Percentiles rank a stretch among this genome's conserved stretches.
phyloP scores from a whole-genome alignment of 2,888 invertebrate species.

The Noctua pronuba region DNA sequence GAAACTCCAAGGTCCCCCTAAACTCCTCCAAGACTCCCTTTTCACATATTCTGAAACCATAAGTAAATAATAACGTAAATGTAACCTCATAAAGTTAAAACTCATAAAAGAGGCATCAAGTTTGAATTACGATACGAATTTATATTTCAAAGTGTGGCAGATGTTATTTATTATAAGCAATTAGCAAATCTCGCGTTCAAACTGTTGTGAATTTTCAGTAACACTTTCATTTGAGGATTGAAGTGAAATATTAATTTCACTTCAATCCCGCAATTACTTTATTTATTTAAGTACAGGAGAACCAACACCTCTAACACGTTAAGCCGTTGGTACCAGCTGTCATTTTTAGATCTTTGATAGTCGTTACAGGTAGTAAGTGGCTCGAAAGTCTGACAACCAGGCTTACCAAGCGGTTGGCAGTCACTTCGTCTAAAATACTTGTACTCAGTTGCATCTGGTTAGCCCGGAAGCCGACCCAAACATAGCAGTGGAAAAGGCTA shows the following conservation, averaged over 20 bases:
- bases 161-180: constrained; percentile 61
- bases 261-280: neutral
- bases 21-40: neutral
- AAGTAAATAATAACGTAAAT: neutral
- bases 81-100: neutral
- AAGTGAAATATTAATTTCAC: constrained; percentile 15
- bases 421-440: too few species aligned
- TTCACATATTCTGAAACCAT: neutral
- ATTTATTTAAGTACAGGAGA: neutral
- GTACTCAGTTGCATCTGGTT: too few species aligned
- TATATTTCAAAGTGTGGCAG: constrained; percentile 57
- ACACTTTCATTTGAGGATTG: constrained; percentile 7
- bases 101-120: constrained; percentile 11
- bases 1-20: neutral
- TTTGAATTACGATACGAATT: constrained; percentile 32
- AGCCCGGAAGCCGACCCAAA: too few species aligned
- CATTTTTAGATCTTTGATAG: too few species aligned
- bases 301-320: neutral
- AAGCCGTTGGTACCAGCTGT: neutral
- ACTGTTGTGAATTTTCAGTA: neutral
- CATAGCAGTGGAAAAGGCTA: too few species aligned
- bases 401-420: too few species aligned
- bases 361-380: too few species aligned
- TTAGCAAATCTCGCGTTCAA: constrained; percentile 35
- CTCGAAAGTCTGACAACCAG: too few species aligned